Evolutionary conservation across 2,797 vertebrate genomes (phyloP).

Genomic region (Tolypeutes matacus): DNA sequence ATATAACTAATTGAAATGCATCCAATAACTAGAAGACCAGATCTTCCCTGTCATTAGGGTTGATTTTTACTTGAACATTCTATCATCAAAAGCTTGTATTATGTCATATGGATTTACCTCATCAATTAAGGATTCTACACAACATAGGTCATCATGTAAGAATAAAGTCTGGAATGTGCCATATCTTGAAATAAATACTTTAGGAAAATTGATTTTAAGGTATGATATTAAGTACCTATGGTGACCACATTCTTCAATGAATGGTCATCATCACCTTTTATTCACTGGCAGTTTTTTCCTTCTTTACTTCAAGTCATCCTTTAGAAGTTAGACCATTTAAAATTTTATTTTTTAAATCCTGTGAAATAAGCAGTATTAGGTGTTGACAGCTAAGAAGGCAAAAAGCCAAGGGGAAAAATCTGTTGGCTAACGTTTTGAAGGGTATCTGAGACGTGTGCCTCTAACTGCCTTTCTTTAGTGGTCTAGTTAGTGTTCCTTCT

Average conservation of each 20-base stretch:
- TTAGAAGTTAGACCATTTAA: constrained; percentile 44
- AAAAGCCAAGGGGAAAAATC: background rate
- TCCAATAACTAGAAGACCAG: background rate
- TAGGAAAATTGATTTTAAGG: background rate
- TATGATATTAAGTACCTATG: background rate
- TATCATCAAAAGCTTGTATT: background rate
- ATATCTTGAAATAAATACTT: constrained; percentile 23
- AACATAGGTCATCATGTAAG: background rate
- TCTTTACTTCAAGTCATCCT: constrained; percentile 25
- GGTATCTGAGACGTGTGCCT: background rate
- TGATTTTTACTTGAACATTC: background rate
- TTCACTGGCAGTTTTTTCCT: background rate
- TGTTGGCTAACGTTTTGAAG: constrained; percentile 53
- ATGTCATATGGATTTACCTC: background rate
- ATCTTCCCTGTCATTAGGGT: background rate
- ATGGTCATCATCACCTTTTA: constrained; percentile 7
- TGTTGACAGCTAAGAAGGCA: constrained; percentile 37
- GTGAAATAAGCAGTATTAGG: background rate
- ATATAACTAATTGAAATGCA: background rate
- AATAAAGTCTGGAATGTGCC: background rate
- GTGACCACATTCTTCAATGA: background rate
- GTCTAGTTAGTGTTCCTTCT: background rate
- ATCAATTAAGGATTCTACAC: background rate
- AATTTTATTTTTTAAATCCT: constrained; percentile 54
- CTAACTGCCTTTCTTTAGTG: constrained; percentile 46